These are phyloP conservation scores for Zosterops borbonicus DNA, from an alignment of 2,113 vertebrate genomes.

Conservation along the genomic window DNA sequence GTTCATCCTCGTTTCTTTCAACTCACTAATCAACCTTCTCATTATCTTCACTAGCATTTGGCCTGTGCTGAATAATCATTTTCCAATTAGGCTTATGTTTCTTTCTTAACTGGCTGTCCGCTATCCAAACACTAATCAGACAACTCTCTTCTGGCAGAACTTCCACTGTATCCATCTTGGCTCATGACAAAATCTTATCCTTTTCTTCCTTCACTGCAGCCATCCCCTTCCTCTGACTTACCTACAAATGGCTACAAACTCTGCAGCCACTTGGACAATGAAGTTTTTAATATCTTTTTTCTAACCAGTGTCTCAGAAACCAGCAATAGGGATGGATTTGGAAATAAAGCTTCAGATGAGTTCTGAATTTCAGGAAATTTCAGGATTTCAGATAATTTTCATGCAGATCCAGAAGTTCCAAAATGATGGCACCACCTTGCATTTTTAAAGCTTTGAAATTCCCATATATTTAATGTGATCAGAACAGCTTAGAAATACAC, in stretches of 20 bases:
- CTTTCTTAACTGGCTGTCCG: neutral
- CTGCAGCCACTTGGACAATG: neutral
- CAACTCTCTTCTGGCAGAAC: neutral
- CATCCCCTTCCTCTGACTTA: neutral
- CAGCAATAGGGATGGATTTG: accelerated
- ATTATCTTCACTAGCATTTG: neutral
- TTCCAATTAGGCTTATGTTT: neutral
- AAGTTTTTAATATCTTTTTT: neutral
- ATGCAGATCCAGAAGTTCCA: neutral
- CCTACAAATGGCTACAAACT: neutral
- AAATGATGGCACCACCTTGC: neutral
- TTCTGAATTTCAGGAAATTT: neutral
- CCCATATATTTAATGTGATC: neutral
- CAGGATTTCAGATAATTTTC: neutral
- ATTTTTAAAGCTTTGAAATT: neutral
- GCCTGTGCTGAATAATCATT: neutral
- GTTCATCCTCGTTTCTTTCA: neutral
- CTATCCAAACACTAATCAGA: neutral
- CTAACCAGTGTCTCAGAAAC: neutral
- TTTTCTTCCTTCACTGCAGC: neutral
- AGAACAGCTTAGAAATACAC: neutral
- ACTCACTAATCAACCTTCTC: neutral
- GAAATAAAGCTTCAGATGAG: neutral
- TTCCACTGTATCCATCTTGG: neutral
- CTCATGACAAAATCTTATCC: neutral